Evolutionary conservation across 64 coral and sea anemone genomes (phyloP), one percentile per base, ranked within the genome.

Genomic region (Pocillopora damicornis): DNA sequence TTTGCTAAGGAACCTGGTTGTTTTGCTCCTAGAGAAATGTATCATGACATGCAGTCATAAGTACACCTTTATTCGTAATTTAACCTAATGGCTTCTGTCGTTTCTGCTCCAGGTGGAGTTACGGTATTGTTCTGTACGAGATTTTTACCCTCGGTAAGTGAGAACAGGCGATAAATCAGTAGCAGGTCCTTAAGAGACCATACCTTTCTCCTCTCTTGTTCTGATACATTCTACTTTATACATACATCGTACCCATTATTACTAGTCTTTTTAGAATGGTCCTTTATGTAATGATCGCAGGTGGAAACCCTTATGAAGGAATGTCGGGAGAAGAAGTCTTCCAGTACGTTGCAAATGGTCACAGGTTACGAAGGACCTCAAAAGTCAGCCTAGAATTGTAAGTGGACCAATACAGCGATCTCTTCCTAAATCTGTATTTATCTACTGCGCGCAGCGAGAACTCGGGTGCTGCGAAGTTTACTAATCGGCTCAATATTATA

Each of bases 121-220:
- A 63, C 65, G 80, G 80, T 63, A 17, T 83, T 26, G 42, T 83
- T 26, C 2, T 83, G 35, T 83, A 87, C 26, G 84, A 87, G 17
- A 87, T 87, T 60, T 87, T 75, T 37, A 87, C 84, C 18, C 67
- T 87, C 58, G 84, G 84, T 87, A 87, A 87, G 84, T 74, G 42
- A 73, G 42, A n/a, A 51, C 23, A 62, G n/a, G 16, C 22, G 66
- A 18, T 9, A 1, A 69, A 67, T 67, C 22, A 6, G 16, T 20
- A 11, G 15, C 6, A 15, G 3, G 5, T 67, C 16, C 15, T 67
- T 18, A 61, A 2, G 23, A 17, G 23, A 22, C 66, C 23, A 22
- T 10, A 22, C 66, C 9, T 5, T 69, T 67, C 0, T 9, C 18
- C 16, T n/a, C 16, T 22, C 18, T 4, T 67, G 1, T 22, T 9